phyloP scores from a whole-genome alignment of 2,797 vertebrate species.

The Discoglossus pictus region DNA sequence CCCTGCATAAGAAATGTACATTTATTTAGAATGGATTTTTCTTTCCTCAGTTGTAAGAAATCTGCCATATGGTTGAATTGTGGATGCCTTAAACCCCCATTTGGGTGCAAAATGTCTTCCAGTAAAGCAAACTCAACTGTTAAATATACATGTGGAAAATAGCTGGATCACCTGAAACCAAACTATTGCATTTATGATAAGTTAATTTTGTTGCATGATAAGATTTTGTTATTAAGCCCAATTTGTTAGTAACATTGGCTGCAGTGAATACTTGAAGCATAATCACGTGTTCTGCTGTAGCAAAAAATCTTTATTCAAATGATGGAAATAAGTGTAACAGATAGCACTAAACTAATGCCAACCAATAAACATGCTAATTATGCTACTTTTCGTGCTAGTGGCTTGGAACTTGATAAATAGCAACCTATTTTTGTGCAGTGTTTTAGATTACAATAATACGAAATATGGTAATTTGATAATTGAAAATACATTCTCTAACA shows the following conservation, averaged over 20 bases:
- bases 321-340: conserved; percentile 24
- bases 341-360: conserved; percentile 12
- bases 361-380: conserved; percentile 50
- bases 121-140: no score
- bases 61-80: no score
- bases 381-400: conserved; percentile 38
- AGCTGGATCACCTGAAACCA: no score
- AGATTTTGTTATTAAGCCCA: background rate
- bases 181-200: no score
- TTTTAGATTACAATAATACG: conserved; percentile 48
- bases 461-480: conserved; percentile 53
- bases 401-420: conserved; percentile 39
- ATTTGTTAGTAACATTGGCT: background rate
- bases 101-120: no score
- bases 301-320: conserved; percentile 12
- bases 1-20: no score
- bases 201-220: background rate
- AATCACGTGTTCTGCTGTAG: background rate
- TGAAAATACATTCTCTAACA: conserved; percentile 46
- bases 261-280: background rate
- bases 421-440: conserved; percentile 34
- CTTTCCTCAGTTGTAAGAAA: no score
- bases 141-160: no score
- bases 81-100: no score
- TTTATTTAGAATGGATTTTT: no score